Conservation (phyloP, 2,888 invertebrate species). For the Clunio marinus region DNA sequence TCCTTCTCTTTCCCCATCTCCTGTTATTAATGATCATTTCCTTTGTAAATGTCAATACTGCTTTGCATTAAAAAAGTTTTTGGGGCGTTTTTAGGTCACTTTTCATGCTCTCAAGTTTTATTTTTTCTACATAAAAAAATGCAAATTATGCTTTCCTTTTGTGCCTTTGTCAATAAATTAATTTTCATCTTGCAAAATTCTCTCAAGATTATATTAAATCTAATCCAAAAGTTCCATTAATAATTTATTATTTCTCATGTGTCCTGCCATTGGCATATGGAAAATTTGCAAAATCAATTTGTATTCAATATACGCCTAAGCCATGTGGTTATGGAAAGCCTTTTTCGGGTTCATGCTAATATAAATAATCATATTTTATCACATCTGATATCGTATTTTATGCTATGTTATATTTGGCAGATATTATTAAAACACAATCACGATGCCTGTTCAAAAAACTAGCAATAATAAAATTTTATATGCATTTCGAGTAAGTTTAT, state of each 20-base stretch:
- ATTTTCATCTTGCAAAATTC: too few species aligned
- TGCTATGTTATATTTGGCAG: not conserved
- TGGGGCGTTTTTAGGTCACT: not conserved
- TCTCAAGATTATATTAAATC: too few species aligned
- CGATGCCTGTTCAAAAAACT: constrained; percentile 33
- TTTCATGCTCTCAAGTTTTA: not conserved
- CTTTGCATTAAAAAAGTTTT: not conserved
- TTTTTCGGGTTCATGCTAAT: not conserved
- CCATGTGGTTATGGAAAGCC: not conserved
- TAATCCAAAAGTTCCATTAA: too few species aligned
- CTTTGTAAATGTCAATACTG: not conserved
- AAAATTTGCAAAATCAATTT: constrained; percentile 13
- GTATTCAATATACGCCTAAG: not conserved
- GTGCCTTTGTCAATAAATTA: constrained; percentile 1
- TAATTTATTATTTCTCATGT: constrained; percentile 9
- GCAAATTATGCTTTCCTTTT: too few species aligned
- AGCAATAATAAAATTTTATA: constrained; percentile 29
- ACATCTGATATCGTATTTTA: not conserved
- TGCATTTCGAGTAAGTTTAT: constrained; percentile 23
- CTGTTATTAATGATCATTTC: constrained; percentile 12
- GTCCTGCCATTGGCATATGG: not conserved
- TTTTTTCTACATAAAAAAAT: too few species aligned
- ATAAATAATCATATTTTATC: constrained; percentile 5
- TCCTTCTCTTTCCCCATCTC: not conserved
- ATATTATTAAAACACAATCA: not conserved